A percentile compares a stretch with the other conserved stretches of the same genome.
Evolutionary conservation across 2,113 vertebrate species (phyloP).

Genomic region (Petrocephalus microphthalmus): DNA sequence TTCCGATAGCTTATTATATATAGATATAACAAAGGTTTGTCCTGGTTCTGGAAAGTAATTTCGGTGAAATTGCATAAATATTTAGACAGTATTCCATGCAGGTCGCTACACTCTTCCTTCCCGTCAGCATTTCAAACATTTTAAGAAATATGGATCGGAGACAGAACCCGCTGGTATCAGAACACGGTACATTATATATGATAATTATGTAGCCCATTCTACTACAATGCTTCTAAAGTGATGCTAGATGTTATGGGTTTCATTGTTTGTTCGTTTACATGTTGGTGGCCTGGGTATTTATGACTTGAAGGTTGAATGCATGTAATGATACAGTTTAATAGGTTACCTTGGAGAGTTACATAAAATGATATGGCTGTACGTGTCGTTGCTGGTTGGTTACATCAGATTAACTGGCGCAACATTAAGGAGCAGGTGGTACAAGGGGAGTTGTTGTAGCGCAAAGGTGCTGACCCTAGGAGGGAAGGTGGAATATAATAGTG

Average conservation of each 20-base stretch:
- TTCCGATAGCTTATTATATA: no score
- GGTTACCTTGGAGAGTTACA: neutral
- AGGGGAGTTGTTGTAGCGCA: neutral
- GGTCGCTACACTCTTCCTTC: neutral
- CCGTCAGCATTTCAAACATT: neutral
- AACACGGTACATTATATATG: neutral
- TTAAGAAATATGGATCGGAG: neutral
- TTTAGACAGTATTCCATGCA: neutral
- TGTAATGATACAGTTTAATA: neutral
- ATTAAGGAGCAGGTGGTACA: neutral
- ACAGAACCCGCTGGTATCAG: neutral
- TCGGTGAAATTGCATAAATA: neutral
- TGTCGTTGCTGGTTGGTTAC: neutral
- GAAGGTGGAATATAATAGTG: neutral
- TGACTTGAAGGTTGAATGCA: neutral
- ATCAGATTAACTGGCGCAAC: neutral
- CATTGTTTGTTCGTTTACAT: neutral
- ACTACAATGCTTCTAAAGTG: neutral
- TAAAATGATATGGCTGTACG: neutral
- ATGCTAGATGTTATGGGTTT: neutral
- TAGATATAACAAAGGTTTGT: neutral
- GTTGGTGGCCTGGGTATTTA: neutral
- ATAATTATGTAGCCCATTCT: neutral
- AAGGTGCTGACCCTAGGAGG: neutral
- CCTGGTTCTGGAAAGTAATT: neutral